Evolutionary conservation across 2,113 vertebrate species (phyloP).

Genomic region (Tychaedon coryphoeus): DNA sequence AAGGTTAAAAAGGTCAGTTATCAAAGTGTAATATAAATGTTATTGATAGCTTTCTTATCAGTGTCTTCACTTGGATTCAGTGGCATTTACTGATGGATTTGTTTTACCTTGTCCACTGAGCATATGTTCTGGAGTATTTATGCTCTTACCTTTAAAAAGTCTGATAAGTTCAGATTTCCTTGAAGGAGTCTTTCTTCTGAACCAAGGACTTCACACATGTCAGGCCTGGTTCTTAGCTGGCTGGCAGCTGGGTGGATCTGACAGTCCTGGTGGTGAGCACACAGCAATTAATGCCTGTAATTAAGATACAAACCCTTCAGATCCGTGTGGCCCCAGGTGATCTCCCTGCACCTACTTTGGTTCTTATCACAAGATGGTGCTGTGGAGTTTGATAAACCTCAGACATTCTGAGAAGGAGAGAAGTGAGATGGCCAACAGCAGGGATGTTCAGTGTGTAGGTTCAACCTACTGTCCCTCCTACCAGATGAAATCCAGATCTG

Average conservation of each 20-base stretch:
- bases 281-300: rapidly evolving
- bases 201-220: rapidly evolving
- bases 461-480: neutral
- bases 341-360: neutral
- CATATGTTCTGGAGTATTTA: neutral
- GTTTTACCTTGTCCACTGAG: neutral
- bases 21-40: neutral
- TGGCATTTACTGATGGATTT: neutral
- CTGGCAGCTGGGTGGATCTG: neutral
- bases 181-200: neutral
- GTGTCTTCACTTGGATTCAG: neutral
- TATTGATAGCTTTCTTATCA: neutral
- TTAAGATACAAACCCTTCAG: neutral
- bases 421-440: neutral
- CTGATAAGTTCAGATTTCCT: neutral
- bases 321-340: neutral
- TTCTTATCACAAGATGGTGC: conserved; percentile 61
- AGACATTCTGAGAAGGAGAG: neutral
- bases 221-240: neutral
- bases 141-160: neutral
- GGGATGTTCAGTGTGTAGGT: rapidly evolving
- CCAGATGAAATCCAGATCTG: neutral
- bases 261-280: neutral
- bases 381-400: neutral
- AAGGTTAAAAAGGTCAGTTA: neutral